Base-by-base conservation (phyloP, 2,113 vertebrate genomes). In the Dasypus novemcinctus region DNA sequence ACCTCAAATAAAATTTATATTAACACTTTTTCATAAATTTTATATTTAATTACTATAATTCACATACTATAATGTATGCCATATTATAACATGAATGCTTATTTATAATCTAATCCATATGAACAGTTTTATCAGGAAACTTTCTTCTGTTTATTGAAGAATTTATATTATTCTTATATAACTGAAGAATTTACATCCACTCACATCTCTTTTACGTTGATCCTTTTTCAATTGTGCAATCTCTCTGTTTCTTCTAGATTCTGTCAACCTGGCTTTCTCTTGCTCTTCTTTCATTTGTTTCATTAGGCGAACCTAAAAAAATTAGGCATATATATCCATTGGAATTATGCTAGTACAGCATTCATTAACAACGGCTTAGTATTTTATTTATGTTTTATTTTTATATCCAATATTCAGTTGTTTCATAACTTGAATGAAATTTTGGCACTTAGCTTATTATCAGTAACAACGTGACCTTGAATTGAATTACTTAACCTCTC, bases 261-360 rank as follows among this genome's bases (percentile, higher is more conserved):
- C 99, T 3, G 98, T 98, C 95, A 98, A 98, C 90, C 99, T 97
- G 94, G 99, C 99, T 96, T 98, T 99, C 97, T 99, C 99, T 98
- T 99, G 99, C 80, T 99, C 99, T 97, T 99, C 99, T 97, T 99
- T 99, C 99, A 99, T 99, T 98, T 99, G 99, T 85, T 99, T 99
- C 99, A 99, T 99, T 95, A 99, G 98, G 18, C 98, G 98, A 98
- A 99, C 99, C 99, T 99, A 91, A 80, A 93, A 87, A 96, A 78
- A 95, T 90, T 20, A 89, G 23, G 46, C 20, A 46, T 46, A 85
- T 38, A 33, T 4, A 91, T 17, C 17, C 90, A 52, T n/a, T 79
- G 59, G 46, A 43, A 66, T 68, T 38, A 59, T 12, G 43, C 36
- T 54, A 49, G 57, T n/a, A 92, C 2, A 74, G 27, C 5, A 78